These are phyloP conservation scores for Escarpia spicata DNA, from an alignment of 2,888 invertebrate species.

Conservation along the genomic window DNA sequence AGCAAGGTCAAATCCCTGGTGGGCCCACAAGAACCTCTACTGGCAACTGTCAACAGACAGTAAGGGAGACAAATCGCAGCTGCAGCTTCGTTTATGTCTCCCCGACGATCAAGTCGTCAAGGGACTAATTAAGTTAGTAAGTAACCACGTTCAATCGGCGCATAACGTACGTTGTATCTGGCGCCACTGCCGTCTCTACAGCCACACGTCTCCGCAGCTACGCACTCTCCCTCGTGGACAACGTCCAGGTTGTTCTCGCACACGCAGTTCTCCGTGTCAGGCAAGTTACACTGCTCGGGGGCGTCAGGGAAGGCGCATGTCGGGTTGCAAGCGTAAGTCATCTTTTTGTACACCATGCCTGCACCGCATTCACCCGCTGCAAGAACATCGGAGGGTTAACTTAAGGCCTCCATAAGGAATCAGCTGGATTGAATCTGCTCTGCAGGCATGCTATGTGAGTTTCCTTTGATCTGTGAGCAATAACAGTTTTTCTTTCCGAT, in stretches of 20 bases:
- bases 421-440: no score
- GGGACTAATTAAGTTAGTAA: neutral
- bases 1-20: no score
- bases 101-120: neutral
- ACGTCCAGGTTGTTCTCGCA: neutral
- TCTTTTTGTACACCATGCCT: neutral
- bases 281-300: conserved; percentile 25
- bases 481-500: no score
- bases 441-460: no score
- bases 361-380: neutral
- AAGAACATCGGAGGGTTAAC: neutral
- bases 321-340: conserved; percentile 23
- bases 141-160: neutral
- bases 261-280: conserved; percentile 25
- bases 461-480: no score
- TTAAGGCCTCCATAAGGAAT: no score
- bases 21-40: no score
- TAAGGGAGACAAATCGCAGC: no score
- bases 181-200: neutral
- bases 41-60: no score
- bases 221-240: conserved; percentile 19
- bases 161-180: conserved; percentile 16
- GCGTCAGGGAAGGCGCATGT: conserved; percentile 20
- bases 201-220: neutral
- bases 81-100: neutral